These are phyloP conservation scores for Drosophila meridionalis DNA, from an alignment of 2,888 invertebrate genomes.

Conservation along the genomic window DNA sequence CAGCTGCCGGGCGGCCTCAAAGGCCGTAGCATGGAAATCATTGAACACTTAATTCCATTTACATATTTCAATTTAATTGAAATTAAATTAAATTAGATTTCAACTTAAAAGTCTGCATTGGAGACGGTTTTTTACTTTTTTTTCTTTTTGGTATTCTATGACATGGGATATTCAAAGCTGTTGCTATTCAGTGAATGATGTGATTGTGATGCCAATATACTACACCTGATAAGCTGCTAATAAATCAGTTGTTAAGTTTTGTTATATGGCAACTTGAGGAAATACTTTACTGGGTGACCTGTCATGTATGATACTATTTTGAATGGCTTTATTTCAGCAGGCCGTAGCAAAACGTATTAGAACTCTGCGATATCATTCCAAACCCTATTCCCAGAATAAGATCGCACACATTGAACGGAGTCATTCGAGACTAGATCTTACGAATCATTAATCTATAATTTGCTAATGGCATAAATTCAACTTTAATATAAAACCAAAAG, in stretches of 20 bases:
- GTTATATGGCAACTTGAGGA: no score
- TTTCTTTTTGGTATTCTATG: not conserved
- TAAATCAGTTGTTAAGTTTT: not conserved
- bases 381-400: no score
- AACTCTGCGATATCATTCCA: no score
- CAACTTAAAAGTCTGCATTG: constrained; percentile 7
- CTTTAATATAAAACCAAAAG: no score
- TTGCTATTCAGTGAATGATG: not conserved
- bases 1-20: constrained; percentile 53
- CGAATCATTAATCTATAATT: no score
- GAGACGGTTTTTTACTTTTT: not conserved
- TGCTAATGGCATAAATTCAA: no score
- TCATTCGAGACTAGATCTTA: no score
- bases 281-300: not conserved
- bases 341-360: no score
- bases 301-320: not conserved
- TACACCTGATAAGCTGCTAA: not conserved
- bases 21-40: constrained; percentile 35
- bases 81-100: constrained; percentile 40
- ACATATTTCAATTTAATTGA: constrained; percentile 55
- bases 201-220: not conserved
- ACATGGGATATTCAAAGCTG: not conserved
- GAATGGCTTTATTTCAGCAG: not conserved
- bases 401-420: no score
- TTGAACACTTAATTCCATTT: constrained; percentile 55